A percentile compares a stretch with the other conserved stretches of the same genome.
phyloP scores from a whole-genome alignment of 2,113 vertebrate genomes.

The Planiliza haematocheilus region DNA sequence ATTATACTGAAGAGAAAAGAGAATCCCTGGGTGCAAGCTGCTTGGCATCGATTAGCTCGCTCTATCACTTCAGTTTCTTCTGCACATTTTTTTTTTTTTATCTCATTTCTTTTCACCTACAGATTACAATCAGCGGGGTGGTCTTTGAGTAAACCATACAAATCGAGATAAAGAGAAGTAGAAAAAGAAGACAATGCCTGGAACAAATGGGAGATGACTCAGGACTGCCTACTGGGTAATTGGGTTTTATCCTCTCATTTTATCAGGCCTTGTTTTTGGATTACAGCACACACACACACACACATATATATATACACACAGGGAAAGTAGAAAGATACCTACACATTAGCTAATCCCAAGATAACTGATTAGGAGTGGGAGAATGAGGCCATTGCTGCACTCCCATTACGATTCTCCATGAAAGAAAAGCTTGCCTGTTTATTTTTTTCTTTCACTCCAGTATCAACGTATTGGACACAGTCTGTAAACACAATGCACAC shows the following conservation, averaged over 20 bases:
- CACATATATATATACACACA: neutral
- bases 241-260: constrained; percentile 74
- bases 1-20: constrained; percentile 64
- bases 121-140: constrained; percentile 69
- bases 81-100: constrained; percentile 41
- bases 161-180: constrained; percentile 64
- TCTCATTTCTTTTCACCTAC: constrained; percentile 64
- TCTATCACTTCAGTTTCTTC: constrained; percentile 72
- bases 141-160: constrained; percentile 76
- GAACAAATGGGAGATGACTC: constrained; percentile 70
- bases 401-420: constrained; percentile 37
- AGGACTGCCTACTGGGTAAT: constrained; percentile 69
- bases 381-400: constrained; percentile 19
- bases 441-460: constrained; percentile 4
- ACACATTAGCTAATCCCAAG: constrained; percentile 54
- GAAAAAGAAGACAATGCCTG: constrained; percentile 58
- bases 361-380: constrained; percentile 47
- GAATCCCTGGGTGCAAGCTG: constrained; percentile 54
- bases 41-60: constrained; percentile 74
- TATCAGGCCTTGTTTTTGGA: constrained; percentile 73
- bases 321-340: constrained; percentile 40
- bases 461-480: constrained; percentile 44
- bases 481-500: constrained; percentile 36
- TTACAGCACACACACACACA: constrained; percentile 41
- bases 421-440: neutral